Conservation (phyloP, 2,113 vertebrate genomes). For the Marcusenius ussheri region DNA sequence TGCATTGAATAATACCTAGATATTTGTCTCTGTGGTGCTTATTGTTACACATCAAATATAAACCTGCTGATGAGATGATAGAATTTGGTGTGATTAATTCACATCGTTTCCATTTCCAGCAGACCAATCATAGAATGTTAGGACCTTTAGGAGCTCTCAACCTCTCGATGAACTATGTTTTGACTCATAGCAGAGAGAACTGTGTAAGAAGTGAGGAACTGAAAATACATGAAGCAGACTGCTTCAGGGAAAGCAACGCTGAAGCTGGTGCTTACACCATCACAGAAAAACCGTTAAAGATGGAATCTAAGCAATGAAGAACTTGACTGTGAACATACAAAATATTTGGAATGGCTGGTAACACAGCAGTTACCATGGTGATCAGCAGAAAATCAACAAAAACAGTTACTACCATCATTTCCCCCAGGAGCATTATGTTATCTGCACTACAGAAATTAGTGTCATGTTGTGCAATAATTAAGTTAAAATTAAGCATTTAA, state of each 20-base stretch:
- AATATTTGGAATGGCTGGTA: conserved; percentile 4
- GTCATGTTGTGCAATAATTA: neutral
- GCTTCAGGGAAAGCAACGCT: neutral
- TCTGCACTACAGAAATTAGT: neutral
- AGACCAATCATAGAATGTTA: neutral
- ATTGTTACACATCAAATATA: neutral
- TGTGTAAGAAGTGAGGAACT: neutral
- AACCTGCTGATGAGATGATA: neutral
- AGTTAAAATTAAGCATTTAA: neutral
- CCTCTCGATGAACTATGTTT: neutral
- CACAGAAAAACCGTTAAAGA: neutral
- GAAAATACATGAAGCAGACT: neutral
- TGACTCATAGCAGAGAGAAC: neutral
- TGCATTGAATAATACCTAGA: neutral
- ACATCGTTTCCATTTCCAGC: neutral
- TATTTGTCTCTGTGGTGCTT: neutral
- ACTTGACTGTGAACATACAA: neutral
- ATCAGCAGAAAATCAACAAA: conserved; percentile 11
- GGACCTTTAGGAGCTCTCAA: neutral
- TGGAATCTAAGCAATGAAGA: neutral
- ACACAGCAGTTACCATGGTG: conserved; percentile 7
- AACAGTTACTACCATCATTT: neutral
- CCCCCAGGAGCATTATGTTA: neutral
- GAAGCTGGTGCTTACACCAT: neutral
- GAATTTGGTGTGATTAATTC: neutral